Conservation (phyloP, 2,888 invertebrate species). For the Archaeoteleia sp. region DNA sequence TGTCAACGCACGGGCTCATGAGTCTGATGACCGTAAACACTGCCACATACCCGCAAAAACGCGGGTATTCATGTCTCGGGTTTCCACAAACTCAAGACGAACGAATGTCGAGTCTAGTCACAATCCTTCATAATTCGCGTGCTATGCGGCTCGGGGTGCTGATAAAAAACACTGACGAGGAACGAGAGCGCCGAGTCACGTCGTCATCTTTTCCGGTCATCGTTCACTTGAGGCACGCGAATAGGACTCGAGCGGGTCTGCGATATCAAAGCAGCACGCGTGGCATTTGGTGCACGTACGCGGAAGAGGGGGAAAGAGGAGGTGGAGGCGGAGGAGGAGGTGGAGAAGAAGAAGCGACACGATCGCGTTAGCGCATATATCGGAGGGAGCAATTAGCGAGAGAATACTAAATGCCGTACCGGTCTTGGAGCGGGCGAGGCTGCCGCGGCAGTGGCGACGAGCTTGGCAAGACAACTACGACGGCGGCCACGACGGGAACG, state of each 20-base stretch:
- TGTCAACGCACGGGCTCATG: too few relatives aligned
- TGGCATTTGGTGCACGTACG: constrained; percentile 53
- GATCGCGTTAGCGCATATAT: constrained; percentile 36
- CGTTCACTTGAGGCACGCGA: constrained; percentile 46
- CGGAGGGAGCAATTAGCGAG: constrained; percentile 46
- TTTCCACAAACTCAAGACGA: background rate
- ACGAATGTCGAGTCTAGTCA: background rate
- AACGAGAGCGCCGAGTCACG: constrained; percentile 14
- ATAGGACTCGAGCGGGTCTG: constrained; percentile 26
- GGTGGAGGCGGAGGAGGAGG: constrained; percentile 21
- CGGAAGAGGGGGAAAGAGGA: constrained; percentile 33
- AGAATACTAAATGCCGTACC: constrained; percentile 47
- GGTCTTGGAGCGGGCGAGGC: constrained; percentile 28
- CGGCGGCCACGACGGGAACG: constrained; percentile 28
- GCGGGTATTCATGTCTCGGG: too few relatives aligned
- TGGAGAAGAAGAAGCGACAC: constrained; percentile 32
- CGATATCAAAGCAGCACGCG: constrained; percentile 46
- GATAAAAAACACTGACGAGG: constrained; percentile 22
- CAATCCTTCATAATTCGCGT: constrained; percentile 8
- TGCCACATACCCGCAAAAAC: too few relatives aligned
- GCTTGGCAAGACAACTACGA: constrained; percentile 34
- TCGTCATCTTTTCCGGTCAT: constrained; percentile 45
- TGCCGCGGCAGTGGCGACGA: constrained; percentile 27
- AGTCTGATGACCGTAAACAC: too few relatives aligned
- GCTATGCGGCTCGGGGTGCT: too few relatives aligned